A percentile compares a stretch with the other conserved stretches of the same genome.
These are phyloP conservation scores for zebrafish (Danio rerio) DNA, from an alignment of 2,113 vertebrate genomes.

Conservation along the genomic window DNA sequence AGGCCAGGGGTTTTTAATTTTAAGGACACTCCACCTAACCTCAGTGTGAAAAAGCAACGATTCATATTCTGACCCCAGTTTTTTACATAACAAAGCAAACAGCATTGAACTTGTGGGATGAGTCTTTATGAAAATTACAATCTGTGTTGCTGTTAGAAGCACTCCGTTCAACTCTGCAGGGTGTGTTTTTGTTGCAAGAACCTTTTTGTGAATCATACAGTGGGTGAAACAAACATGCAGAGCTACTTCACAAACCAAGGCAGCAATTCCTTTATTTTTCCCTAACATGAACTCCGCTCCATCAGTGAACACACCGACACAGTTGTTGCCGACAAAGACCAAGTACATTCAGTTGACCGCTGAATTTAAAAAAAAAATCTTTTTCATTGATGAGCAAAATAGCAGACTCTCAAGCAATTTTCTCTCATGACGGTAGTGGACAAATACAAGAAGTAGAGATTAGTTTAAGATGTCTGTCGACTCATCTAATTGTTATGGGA, in stretches of 20 bases:
- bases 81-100: not conserved
- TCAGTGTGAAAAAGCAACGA: not conserved
- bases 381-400: not conserved
- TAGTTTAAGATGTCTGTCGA: conserved; percentile 20
- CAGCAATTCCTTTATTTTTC: not conserved
- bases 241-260: not conserved
- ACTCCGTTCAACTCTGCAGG: not conserved
- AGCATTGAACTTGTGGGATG: not conserved
- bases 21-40: not conserved
- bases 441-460: not conserved
- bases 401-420: not conserved
- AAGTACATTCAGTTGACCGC: not conserved
- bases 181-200: not conserved
- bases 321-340: not conserved
- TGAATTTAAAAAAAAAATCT: not conserved
- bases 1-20: too few relatives aligned
- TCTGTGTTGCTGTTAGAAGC: not conserved
- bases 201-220: not conserved
- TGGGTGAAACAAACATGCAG: not conserved
- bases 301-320: conserved; percentile 2
- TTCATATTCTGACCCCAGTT: not conserved
- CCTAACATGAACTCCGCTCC: not conserved
- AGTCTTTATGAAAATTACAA: conserved; percentile 5
- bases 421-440: not conserved
- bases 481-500: conserved; percentile 16